Evolutionary conservation across 2,888 invertebrate genomes (phyloP).

Genomic region (Diaphora mendica): DNA sequence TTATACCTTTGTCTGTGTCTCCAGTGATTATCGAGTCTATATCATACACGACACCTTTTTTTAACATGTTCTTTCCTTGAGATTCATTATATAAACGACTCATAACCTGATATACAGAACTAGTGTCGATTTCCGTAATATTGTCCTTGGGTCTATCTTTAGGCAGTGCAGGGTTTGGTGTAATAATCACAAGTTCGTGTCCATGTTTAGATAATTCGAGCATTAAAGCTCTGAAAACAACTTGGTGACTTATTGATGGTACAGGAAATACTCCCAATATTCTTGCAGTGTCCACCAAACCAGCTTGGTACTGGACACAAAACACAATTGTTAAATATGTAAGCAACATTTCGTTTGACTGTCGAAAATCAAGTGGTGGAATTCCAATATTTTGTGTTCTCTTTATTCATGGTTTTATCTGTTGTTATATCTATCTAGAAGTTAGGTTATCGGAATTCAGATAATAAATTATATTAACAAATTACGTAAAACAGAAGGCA

Average conservation of each 20-base stretch:
- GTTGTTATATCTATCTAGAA: conserved; percentile 2
- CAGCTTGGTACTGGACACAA: conserved; percentile 2
- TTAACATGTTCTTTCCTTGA: conserved; percentile 16
- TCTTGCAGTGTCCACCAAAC: conserved; percentile 46
- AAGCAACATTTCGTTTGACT: conserved; percentile 18
- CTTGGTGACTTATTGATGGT: conserved; percentile 71
- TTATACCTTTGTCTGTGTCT: conserved; percentile 16
- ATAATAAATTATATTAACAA: conserved; percentile 10
- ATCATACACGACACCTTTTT: conserved; percentile 41
- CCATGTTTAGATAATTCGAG: conserved; percentile 65
- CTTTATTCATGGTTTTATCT: conserved; percentile 12
- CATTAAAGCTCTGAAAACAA: conserved; percentile 62
- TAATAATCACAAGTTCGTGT: conserved; percentile 68
- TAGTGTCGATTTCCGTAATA: conserved; percentile 34
- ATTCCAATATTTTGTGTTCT: not conserved
- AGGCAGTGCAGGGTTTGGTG: conserved; percentile 60
- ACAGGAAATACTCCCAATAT: conserved; percentile 67
- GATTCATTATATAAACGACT: conserved; percentile 13
- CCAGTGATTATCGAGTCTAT: conserved; percentile 11
- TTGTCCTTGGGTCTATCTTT: conserved; percentile 31
- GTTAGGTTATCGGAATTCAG: conserved; percentile 4
- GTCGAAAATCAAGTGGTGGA: conserved; percentile 1
- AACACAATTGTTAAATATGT: conserved; percentile 10
- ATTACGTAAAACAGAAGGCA: conserved; percentile 9
- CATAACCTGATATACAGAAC: conserved; percentile 22